Conservation (phyloP, 2,888 invertebrate species). For the Allolobophora icterica region DNA sequence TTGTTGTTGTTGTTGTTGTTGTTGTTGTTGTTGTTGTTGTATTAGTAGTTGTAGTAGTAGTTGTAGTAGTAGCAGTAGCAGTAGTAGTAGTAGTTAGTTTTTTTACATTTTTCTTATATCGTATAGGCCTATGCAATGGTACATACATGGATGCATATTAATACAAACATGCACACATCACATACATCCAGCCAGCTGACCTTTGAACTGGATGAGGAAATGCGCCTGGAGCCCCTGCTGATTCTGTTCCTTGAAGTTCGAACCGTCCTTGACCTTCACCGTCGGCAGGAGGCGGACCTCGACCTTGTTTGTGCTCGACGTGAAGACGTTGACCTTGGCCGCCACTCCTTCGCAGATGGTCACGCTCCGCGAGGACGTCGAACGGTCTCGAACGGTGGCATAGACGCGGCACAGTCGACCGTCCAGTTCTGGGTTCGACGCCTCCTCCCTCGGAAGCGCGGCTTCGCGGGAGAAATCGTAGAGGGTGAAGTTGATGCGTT, state of each 20-base stretch:
- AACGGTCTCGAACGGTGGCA: constrained; percentile 27
- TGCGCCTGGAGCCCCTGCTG: neutral
- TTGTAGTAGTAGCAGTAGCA: no score
- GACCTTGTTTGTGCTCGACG: constrained; percentile 29
- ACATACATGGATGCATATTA: no score
- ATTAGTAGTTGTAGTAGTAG: no score
- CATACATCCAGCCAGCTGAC: neutral
- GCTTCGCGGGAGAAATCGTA: constrained; percentile 37
- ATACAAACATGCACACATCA: no score
- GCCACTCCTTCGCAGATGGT: constrained; percentile 34
- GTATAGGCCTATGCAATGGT: no score
- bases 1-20: no score
- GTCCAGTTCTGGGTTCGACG: neutral
- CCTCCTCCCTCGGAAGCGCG: neutral
- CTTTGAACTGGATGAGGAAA: neutral
- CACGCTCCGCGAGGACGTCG: neutral
- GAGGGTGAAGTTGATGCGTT: constrained; percentile 39
- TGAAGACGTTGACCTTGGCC: constrained; percentile 30
- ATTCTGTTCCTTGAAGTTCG: neutral
- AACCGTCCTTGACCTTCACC: neutral
- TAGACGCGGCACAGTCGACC: constrained; percentile 9
- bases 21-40: no score
- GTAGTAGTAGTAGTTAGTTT: no score
- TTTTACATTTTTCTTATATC: no score
- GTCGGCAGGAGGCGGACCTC: constrained; percentile 34